These are phyloP conservation scores for Stramonita haemastoma DNA, from an alignment of 2,888 invertebrate genomes.

Conservation along the genomic window DNA sequence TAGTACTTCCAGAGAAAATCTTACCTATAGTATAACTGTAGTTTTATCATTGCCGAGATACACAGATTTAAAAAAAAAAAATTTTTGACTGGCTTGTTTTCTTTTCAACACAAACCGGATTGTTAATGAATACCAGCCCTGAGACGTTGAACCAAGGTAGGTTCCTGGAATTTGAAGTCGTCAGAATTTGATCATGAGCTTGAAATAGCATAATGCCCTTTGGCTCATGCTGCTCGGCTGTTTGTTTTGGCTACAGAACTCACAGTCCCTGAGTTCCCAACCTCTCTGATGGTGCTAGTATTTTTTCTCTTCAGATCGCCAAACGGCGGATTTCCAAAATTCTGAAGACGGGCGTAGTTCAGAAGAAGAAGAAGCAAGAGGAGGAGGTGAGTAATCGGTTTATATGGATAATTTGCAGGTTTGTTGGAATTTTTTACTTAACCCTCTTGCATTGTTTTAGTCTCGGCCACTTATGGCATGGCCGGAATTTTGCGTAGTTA, in stretches of 20 bases:
- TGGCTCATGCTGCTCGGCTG: not conserved
- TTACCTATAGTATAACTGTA: too few relatives aligned
- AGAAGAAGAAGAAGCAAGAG: constrained; percentile 82
- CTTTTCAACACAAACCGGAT: too few relatives aligned
- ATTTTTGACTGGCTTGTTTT: too few relatives aligned
- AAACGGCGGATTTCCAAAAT: constrained; percentile 89
- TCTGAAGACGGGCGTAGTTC: constrained; percentile 92
- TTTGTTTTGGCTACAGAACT: not conserved
- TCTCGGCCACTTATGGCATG: too few relatives aligned
- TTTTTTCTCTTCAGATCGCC: constrained; percentile 81
- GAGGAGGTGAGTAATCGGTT: constrained; percentile 45
- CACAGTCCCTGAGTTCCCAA: not conserved
- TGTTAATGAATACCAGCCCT: too few relatives aligned
- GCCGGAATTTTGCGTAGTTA: not conserved
- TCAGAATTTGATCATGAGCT: too few relatives aligned
- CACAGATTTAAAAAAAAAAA: too few relatives aligned
- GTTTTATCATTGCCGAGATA: too few relatives aligned
- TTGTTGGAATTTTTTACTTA: not conserved
- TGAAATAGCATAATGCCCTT: too few relatives aligned
- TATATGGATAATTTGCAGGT: not conserved
- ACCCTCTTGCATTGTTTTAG: not conserved
- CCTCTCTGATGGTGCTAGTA: not conserved
- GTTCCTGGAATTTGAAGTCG: too few relatives aligned
- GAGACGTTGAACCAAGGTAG: too few relatives aligned
- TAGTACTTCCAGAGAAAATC: too few relatives aligned